phyloP scores from a whole-genome alignment of 2,888 invertebrate genomes.

The Nemurella pictetii region DNA sequence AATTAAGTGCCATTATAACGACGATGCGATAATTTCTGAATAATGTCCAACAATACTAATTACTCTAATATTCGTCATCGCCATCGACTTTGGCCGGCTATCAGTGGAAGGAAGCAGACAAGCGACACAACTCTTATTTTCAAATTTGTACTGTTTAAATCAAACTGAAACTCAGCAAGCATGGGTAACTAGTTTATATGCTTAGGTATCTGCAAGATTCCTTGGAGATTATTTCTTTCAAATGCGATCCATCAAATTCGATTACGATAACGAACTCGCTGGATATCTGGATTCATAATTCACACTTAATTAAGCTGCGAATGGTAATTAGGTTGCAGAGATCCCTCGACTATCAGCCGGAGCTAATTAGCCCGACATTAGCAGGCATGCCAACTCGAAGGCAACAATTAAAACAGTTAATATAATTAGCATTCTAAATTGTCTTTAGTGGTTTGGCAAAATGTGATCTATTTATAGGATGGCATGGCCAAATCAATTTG shows the following conservation, averaged over 20 bases:
- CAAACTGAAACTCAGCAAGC: background rate
- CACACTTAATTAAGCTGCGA: constrained; percentile 38
- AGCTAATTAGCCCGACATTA: constrained; percentile 27
- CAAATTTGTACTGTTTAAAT: background rate
- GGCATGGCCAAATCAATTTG: background rate
- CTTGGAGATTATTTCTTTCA: background rate
- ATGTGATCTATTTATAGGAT: background rate
- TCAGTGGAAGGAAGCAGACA: background rate
- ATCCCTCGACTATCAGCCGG: constrained; percentile 33
- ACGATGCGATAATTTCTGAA: too few species aligned
- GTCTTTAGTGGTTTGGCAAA: background rate
- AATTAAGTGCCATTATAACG: too few species aligned
- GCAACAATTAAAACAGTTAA: background rate
- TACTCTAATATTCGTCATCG: background rate
- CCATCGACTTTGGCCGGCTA: background rate
- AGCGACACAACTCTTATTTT: too few species aligned
- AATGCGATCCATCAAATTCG: background rate
- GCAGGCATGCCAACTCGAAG: background rate
- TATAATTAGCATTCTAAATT: background rate
- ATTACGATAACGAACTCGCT: background rate
- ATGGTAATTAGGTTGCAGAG: constrained; percentile 33
- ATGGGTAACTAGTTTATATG: background rate
- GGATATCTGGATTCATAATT: constrained; percentile 35
- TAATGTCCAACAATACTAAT: too few species aligned
- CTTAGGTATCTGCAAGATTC: background rate